Percentiles rank a stretch among this genome's conserved stretches.
Conservation (phyloP, 2,888 invertebrate species). For the Hoplodrina blanda region DNA sequence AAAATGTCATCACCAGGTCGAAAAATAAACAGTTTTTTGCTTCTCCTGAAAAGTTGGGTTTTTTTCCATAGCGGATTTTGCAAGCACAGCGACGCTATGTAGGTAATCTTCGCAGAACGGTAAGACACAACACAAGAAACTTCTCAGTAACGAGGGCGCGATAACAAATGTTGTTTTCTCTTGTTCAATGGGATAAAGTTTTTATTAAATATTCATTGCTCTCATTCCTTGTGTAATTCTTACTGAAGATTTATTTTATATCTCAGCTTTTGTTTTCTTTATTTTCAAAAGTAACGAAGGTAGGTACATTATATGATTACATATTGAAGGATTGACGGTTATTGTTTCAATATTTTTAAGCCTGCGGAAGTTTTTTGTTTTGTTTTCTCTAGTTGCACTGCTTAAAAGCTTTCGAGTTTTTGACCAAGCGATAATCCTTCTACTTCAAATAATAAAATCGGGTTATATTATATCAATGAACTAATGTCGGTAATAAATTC, state of each 20-base stretch:
- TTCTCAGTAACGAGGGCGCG: conserved; percentile 51
- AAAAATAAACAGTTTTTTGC: no score
- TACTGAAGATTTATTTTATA: conserved; percentile 26
- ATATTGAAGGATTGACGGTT: background rate
- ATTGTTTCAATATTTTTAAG: background rate
- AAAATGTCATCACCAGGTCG: no score
- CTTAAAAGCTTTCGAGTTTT: background rate
- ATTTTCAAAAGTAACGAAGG: background rate
- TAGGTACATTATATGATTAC: background rate
- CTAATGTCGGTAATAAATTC: no score
- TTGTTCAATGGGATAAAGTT: conserved; percentile 54
- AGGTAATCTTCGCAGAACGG: conserved; percentile 28
- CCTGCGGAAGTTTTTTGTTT: background rate
- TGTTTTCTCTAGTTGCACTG: background rate
- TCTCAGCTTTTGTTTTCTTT: background rate
- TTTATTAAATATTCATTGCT: conserved; percentile 57
- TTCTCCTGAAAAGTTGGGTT: no score
- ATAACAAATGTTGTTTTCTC: conserved; percentile 58
- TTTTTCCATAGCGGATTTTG: no score
- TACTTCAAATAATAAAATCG: background rate
- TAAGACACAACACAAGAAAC: conserved; percentile 44
- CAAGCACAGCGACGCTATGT: no score
- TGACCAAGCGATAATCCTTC: background rate
- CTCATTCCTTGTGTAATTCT: conserved; percentile 43
- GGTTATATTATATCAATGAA: background rate